Conservation (phyloP, 2,113 vertebrate species). For the Elephas maximus region DNA sequence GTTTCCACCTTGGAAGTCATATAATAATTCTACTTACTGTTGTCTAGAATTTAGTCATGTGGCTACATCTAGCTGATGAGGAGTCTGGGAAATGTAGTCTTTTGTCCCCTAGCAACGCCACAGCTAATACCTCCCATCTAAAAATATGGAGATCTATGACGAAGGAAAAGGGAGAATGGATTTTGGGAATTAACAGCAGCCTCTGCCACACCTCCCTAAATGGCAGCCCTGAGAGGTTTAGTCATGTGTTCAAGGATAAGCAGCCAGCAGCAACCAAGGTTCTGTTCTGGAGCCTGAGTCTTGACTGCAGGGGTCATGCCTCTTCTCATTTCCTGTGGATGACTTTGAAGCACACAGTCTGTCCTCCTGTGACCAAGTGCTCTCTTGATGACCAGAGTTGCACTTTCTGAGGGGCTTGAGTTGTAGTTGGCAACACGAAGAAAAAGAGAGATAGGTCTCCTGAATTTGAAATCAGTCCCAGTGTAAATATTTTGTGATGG, state of each 20-base stretch:
- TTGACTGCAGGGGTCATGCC: accelerated
- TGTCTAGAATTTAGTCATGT: not conserved
- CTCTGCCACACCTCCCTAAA: not conserved
- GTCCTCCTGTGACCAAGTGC: not conserved
- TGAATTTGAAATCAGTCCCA: not conserved
- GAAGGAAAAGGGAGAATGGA: not conserved
- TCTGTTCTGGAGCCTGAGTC: not conserved
- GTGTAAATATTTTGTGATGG: not conserved
- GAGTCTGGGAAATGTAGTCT: conserved; percentile 29
- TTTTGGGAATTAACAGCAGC: not conserved
- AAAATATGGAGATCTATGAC: not conserved
- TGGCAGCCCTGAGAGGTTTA: not conserved
- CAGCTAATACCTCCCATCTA: not conserved
- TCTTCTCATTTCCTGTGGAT: not conserved
- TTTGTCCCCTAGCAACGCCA: not conserved
- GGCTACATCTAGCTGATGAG: not conserved
- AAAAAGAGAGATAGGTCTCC: not conserved
- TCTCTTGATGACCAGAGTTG: not conserved
- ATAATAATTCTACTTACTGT: not conserved
- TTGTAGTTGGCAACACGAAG: not conserved
- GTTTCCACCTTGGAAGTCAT: not conserved
- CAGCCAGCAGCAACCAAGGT: no score
- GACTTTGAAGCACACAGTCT: not conserved
- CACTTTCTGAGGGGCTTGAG: not conserved
- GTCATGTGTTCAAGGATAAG: not conserved